These are phyloP conservation scores for Blera fallax DNA, from an alignment of 2,888 invertebrate species.

Conservation along the genomic window DNA sequence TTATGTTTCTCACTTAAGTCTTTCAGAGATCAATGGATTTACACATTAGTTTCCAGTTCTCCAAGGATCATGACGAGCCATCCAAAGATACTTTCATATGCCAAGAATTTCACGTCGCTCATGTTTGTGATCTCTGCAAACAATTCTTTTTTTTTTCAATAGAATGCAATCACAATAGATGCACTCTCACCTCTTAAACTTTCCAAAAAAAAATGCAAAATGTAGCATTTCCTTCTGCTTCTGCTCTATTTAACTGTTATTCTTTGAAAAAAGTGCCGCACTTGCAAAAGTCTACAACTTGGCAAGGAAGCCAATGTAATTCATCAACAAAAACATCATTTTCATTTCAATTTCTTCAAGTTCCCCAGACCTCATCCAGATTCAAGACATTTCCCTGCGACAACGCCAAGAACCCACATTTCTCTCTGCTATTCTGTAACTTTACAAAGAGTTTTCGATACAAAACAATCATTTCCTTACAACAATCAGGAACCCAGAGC, in stretches of 20 bases:
- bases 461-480: constrained; percentile 19
- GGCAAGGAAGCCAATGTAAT: neutral
- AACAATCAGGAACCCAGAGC: constrained; percentile 28
- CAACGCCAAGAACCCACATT: neutral
- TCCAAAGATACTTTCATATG: too few species aligned
- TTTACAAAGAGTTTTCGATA: constrained; percentile 13
- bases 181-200: too few species aligned
- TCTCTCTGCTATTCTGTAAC: neutral
- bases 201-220: too few species aligned
- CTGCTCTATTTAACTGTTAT: neutral
- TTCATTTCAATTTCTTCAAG: neutral
- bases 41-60: too few species aligned
- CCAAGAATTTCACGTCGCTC: too few species aligned
- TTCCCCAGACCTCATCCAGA: neutral
- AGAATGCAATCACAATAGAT: too few species aligned
- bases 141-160: too few species aligned
- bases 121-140: too few species aligned
- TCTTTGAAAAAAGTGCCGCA: neutral
- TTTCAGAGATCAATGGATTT: too few species aligned
- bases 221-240: neutral
- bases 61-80: too few species aligned
- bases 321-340: neutral
- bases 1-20: too few species aligned
- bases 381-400: constrained; percentile 4
- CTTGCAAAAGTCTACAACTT: neutral